These are phyloP conservation scores for Prorops nasuta DNA, from an alignment of 1,140 invertebrate species.

Conservation along the genomic window DNA sequence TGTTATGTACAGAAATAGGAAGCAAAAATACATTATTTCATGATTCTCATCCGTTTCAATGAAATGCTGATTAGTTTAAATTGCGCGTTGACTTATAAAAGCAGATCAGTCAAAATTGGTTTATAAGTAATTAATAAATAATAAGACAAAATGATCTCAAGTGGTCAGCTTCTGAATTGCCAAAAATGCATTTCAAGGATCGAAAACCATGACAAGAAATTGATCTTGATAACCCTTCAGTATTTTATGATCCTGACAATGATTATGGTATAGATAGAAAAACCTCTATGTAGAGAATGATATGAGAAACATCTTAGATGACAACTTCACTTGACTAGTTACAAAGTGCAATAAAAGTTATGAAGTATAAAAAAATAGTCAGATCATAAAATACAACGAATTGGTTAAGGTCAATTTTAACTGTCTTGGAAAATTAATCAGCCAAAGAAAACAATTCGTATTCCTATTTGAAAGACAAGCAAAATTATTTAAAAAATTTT, in stretches of 20 bases:
- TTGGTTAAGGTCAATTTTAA: neutral
- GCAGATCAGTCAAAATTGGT: slow-evolving; percentile 6
- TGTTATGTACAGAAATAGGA: slow-evolving; percentile 38
- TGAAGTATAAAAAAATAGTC: slow-evolving; percentile 2
- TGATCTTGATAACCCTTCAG: neutral
- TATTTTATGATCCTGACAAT: neutral
- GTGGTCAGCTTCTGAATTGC: neutral
- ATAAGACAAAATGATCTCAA: neutral
- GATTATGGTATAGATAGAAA: neutral
- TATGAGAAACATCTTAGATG: no score
- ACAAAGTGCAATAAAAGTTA: neutral
- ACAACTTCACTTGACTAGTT: slow-evolving; percentile 2
- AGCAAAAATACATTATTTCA: slow-evolving; percentile 24
- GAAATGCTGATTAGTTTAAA: slow-evolving; percentile 6
- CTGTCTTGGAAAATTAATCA: neutral
- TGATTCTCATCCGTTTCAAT: slow-evolving; percentile 12
- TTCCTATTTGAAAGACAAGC: neutral
- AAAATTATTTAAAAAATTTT: neutral
- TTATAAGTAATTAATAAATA: neutral
- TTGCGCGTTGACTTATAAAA: slow-evolving; percentile 2
- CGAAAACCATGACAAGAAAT: neutral
- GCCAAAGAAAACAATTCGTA: no score
- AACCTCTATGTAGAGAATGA: neutral
- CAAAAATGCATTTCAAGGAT: neutral
- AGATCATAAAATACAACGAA: slow-evolving; percentile 14